Percentiles rank a stretch among this genome's conserved stretches.
Conservation (phyloP, 2,113 vertebrate genomes). For the Mionectes macconnelli region DNA sequence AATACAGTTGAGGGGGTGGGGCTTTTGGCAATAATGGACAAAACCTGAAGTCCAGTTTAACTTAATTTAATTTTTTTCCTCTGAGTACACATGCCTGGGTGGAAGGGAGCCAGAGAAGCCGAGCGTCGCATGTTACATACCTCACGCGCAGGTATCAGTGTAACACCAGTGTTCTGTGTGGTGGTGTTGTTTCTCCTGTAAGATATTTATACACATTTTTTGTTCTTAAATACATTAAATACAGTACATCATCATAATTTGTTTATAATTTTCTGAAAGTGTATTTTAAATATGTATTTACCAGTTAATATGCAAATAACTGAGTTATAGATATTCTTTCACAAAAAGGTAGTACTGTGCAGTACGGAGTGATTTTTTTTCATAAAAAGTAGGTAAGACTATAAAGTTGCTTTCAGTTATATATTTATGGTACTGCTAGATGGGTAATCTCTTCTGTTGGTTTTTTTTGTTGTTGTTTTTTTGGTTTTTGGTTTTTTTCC, state of each 20-base stretch:
- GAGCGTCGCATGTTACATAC: conserved; percentile 56
- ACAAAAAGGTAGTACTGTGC: conserved; percentile 63
- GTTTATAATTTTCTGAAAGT: conserved; percentile 72
- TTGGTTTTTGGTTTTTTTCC: neutral
- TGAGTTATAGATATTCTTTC: conserved; percentile 76
- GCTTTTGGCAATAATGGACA: conserved; percentile 67
- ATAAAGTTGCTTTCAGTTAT: conserved; percentile 77
- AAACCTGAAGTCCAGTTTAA: conserved; percentile 49
- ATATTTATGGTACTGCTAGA: conserved; percentile 82
- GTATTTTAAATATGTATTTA: conserved; percentile 79
- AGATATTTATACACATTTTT: conserved; percentile 71
- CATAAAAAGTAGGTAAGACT: conserved; percentile 69
- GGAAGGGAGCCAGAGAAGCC: conserved; percentile 56
- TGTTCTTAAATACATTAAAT: conserved; percentile 53
- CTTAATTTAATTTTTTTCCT: conserved; percentile 54
- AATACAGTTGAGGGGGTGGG: conserved; percentile 65
- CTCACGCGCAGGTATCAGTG: conserved; percentile 59
- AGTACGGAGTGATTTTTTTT: conserved; percentile 48
- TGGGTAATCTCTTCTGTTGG: conserved; percentile 42
- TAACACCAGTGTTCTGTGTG: conserved; percentile 70
- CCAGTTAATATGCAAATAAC: conserved; percentile 75
- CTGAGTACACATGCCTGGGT: conserved; percentile 52
- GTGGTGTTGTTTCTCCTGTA: conserved; percentile 69
- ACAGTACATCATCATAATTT: conserved; percentile 56
- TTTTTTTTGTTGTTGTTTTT: neutral